Evolutionary conservation across 1,140 invertebrate species (phyloP).

Genomic region (Papilio machaon): DNA sequence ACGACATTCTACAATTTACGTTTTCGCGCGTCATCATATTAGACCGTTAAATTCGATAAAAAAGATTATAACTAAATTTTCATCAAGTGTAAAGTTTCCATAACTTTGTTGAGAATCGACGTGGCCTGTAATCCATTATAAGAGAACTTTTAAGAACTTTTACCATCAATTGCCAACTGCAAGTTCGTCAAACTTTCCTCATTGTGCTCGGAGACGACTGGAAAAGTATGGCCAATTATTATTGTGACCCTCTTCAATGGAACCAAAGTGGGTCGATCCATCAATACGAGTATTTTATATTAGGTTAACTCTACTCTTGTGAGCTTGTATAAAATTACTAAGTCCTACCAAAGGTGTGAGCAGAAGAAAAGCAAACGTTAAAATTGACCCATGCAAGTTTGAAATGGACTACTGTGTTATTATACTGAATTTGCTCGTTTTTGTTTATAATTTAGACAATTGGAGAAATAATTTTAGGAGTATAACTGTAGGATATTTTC

Average conservation of each 20-base stretch:
- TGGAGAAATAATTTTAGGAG: no score
- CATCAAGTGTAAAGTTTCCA: background rate
- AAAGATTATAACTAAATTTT: background rate
- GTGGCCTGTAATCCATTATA: conserved; percentile 22
- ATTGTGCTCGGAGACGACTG: conserved; percentile 12
- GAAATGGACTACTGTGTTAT: no score
- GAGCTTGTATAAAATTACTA: no score
- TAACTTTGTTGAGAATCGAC: conserved; percentile 15
- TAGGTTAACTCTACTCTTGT: background rate
- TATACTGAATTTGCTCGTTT: no score
- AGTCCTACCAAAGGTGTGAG: no score
- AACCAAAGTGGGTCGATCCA: conserved; percentile 12
- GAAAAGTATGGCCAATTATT: conserved; percentile 19
- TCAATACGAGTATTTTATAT: background rate
- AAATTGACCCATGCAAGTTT: no score
- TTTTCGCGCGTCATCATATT: conserved; percentile 2
- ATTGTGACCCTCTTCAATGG: conserved; percentile 2
- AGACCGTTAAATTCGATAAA: background rate
- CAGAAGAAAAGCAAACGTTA: no score
- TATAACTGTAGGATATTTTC: no score
- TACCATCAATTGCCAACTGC: conserved; percentile 14
- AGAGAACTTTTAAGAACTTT: conserved; percentile 11
- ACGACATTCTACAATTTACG: background rate
- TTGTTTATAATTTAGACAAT: no score
- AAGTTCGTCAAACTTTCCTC: conserved; percentile 21